These are phyloP conservation scores for Phaethornis superciliosus DNA, from an alignment of 2,113 vertebrate species.

Conservation along the genomic window DNA sequence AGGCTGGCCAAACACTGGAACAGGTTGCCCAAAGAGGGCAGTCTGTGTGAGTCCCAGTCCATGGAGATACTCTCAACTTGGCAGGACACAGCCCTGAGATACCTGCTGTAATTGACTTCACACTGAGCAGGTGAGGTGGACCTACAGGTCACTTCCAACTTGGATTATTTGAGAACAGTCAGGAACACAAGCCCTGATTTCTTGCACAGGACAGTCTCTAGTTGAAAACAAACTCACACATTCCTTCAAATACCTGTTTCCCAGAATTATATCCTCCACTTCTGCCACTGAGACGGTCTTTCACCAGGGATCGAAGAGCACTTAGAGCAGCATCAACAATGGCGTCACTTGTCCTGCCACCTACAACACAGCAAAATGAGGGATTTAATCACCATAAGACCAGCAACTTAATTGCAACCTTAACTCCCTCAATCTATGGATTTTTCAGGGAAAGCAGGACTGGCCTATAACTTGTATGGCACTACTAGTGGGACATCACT, in stretches of 20 bases:
- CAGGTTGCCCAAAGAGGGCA: neutral
- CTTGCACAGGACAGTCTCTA: neutral
- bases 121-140: neutral
- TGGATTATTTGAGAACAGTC: neutral
- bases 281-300: slow-evolving; percentile 86
- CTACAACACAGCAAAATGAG: slow-evolving; percentile 63
- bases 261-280: slow-evolving; percentile 83
- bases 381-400: neutral
- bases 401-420: neutral
- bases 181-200: neutral
- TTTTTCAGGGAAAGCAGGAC: neutral
- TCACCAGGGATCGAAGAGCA: slow-evolving; percentile 85
- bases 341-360: slow-evolving; percentile 89
- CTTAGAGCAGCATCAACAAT: slow-evolving; percentile 90
- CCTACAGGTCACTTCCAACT: neutral
- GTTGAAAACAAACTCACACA: neutral
- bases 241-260: slow-evolving; percentile 78
- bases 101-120: neutral
- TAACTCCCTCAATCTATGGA: neutral
- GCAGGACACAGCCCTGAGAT: neutral
- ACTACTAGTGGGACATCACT: neutral
- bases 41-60: neutral
- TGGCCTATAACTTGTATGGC: neutral
- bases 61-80: neutral
- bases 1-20: neutral